Evolutionary conservation across 2,113 vertebrate species (phyloP).

Genomic region (Colossoma macropomum): DNA sequence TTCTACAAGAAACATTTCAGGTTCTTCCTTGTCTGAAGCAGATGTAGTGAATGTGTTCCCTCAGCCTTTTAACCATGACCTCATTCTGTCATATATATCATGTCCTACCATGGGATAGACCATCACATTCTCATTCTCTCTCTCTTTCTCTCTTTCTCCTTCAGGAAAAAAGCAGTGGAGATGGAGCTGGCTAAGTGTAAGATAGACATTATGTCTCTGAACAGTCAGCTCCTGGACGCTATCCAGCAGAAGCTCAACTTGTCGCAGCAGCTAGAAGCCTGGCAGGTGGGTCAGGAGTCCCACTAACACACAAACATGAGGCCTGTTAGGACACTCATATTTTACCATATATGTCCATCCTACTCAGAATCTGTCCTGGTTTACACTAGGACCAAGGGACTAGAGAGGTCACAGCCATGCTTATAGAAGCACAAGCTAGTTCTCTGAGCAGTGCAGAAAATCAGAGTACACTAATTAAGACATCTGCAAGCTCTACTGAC

Average conservation of each 20-base stretch:
- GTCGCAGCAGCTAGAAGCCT: conserved; percentile 98
- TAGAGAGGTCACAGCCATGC: neutral
- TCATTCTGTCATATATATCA: neutral
- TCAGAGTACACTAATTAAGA: neutral
- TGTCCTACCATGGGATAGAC: neutral
- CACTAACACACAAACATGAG: neutral
- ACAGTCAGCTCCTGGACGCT: conserved; percentile 94
- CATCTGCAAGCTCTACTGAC: neutral
- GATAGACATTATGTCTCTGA: conserved; percentile 97
- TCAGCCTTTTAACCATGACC: neutral
- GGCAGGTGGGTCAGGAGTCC: conserved; percentile 86
- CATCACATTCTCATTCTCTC: neutral
- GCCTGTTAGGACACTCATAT: neutral
- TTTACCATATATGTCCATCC: neutral
- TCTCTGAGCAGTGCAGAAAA: conserved; percentile 4
- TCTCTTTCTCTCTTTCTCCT: neutral
- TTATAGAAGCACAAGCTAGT: too few relatives aligned
- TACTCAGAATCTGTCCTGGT: neutral
- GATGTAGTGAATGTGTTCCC: neutral
- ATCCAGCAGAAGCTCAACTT: conserved; percentile 99
- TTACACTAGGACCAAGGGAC: neutral
- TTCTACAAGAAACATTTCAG: neutral
- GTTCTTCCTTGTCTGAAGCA: neutral
- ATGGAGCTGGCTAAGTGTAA: conserved; percentile 95
- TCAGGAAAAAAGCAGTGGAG: conserved; percentile 95